A percentile compares a stretch with the other conserved stretches of the same genome.
phyloP scores from a whole-genome alignment of 2,888 invertebrate species.

The Agrilus mali region DNA sequence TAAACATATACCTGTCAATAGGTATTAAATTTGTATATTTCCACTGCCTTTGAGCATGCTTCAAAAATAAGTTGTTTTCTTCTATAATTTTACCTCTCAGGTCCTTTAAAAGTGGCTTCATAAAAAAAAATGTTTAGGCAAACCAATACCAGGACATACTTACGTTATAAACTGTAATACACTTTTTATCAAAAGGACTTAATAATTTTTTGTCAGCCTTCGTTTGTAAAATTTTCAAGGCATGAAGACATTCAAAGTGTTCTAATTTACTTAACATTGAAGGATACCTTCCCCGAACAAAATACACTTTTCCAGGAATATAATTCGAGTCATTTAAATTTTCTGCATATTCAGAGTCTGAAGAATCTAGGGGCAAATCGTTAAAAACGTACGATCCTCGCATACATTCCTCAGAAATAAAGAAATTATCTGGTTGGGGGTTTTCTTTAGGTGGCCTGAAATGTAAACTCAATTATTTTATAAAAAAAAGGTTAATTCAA shows the following conservation, averaged over 20 bases:
- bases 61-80: slow-evolving; percentile 15
- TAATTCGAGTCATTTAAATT: slow-evolving; percentile 26
- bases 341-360: too few relatives aligned
- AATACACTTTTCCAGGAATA: slow-evolving; percentile 19
- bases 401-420: too few relatives aligned
- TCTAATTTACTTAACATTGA: slow-evolving; percentile 11
- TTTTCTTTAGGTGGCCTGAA: too few relatives aligned
- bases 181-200: slow-evolving; percentile 10
- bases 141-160: slow-evolving; percentile 1
- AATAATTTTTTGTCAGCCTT: slow-evolving; percentile 10
- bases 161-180: slow-evolving; percentile 16
- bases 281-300: slow-evolving; percentile 4
- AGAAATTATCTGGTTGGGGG: too few relatives aligned
- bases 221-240: slow-evolving; percentile 15
- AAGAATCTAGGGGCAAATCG: too few relatives aligned
- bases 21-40: slow-evolving; percentile 4
- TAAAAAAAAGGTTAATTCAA: too few relatives aligned
- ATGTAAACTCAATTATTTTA: too few relatives aligned
- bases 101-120: slow-evolving; percentile 12
- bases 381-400: too few relatives aligned
- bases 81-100: slow-evolving; percentile 14
- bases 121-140: not conserved
- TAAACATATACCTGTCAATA: slow-evolving; percentile 9
- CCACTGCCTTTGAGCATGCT: slow-evolving; percentile 14
- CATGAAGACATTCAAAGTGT: slow-evolving; percentile 15